Evolutionary conservation across 2,797 vertebrate genomes (phyloP), one percentile per base, ranked within the genome.

Genomic region (Dallia pectoralis): DNA sequence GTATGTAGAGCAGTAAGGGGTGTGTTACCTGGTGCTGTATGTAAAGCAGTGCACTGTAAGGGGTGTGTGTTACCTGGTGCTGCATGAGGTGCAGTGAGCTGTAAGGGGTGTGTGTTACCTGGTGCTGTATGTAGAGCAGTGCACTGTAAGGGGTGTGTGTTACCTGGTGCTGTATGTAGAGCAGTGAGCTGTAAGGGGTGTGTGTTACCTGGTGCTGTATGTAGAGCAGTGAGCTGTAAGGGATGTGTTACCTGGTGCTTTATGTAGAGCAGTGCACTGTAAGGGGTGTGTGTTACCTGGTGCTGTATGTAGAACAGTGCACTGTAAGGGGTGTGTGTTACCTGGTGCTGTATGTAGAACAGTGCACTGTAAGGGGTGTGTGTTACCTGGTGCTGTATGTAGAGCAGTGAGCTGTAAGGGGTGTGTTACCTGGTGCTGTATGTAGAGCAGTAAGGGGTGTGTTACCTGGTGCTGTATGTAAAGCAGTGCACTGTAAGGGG

Each of bases 111-210:
- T 66, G 64, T 66, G 33, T 65, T 32, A 33, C 27, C 14, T 59
- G n/a, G 25, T 29, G 30, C 25, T 65, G 12, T 3, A n/a, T n/a
- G 27, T 18, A 49, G n/a, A 44, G 18, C 19, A 40, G 59, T 27
- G 36, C 11, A 25, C 16, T 29, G 25, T 16, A 6, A 44, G 32
- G 36, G 27, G 56, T 33, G 56, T 48, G 44, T 69, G 78, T 85
- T 91, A 99, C 97, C 96, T 99, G 98, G 82, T 99, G 97, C 85
- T 99, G 98, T 96, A 98, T 97, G 97, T 76, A 99, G 92, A 85
- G 97, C 97, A 0, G 98, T 96, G 77, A 92, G 96, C 83, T 96
- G 96, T n/a, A n/a, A n/a, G n/a, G n/a, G 36, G 48, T 63, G 62
- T 32, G 27, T 64, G 62, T 64, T 64, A 64, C 62, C 6, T 32